Conservation (phyloP, 1,140 invertebrate species). For the Nasonia giraulti region DNA sequence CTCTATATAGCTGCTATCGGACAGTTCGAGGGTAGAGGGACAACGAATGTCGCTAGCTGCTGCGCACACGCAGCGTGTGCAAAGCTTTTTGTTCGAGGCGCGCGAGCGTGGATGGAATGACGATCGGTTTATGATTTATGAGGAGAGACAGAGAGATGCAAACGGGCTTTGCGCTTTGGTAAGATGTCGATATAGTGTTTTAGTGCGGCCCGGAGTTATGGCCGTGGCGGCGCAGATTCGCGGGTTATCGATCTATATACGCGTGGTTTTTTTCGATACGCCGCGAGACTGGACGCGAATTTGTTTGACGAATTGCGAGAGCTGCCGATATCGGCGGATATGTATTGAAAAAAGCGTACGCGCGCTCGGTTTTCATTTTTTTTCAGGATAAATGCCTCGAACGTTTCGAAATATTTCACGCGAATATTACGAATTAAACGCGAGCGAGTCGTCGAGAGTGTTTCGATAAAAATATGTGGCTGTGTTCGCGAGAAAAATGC, state of each 20-base stretch:
- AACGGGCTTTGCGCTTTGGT: conserved; percentile 5
- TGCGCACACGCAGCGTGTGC: not conserved
- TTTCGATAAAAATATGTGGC: too few relatives aligned
- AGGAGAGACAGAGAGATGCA: not conserved
- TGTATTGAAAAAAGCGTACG: too few relatives aligned
- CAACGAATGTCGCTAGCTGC: not conserved
- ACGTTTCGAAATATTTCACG: too few relatives aligned
- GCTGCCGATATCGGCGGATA: too few relatives aligned
- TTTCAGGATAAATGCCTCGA: too few relatives aligned
- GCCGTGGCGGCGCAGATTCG: not conserved
- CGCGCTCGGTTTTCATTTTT: too few relatives aligned
- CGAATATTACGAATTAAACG: too few relatives aligned
- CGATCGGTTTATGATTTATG: conserved; percentile 31
- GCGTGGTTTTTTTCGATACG: not conserved
- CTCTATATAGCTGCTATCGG: not conserved
- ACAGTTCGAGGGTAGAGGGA: not conserved
- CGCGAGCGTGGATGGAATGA: not conserved
- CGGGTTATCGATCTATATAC: not conserved
- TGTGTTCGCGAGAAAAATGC: too few relatives aligned
- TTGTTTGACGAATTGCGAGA: not conserved
- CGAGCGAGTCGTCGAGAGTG: too few relatives aligned
- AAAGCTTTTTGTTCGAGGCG: not conserved
- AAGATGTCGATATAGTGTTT: not conserved
- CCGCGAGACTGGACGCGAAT: not conserved
- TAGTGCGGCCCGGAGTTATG: not conserved